Conservation (phyloP, 2,888 invertebrate species). For the Anthophora plumipes region DNA sequence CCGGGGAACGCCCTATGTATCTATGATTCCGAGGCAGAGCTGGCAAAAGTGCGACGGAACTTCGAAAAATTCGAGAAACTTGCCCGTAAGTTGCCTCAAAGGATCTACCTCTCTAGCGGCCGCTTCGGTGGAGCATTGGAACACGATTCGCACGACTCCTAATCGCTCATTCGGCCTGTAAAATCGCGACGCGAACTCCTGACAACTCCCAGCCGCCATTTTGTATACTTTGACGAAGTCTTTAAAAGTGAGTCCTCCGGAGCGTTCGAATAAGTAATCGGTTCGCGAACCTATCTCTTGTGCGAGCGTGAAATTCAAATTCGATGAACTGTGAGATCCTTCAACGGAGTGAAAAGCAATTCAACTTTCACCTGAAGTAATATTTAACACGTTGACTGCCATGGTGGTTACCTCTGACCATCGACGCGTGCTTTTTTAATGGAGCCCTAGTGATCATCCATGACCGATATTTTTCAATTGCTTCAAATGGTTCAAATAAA, state of each 20-base stretch:
- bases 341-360: no score
- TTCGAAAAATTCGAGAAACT: conserved; percentile 47
- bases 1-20: neutral
- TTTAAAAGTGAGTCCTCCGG: conserved; percentile 1
- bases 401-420: no score
- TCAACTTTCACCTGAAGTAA: no score
- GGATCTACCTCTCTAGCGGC: conserved; percentile 16
- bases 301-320: no score
- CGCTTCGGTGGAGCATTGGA: conserved; percentile 43
- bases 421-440: no score
- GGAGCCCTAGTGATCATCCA: no score
- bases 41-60: conserved; percentile 32
- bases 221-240: conserved; percentile 13
- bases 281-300: neutral
- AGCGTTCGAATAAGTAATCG: conserved; percentile 6
- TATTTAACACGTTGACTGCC: no score
- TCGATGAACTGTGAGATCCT: no score
- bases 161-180: neutral
- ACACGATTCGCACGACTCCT: conserved; percentile 12
- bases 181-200: conserved; percentile 7
- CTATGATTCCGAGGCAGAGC: conserved; percentile 13
- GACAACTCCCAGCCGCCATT: neutral
- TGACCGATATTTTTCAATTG: no score
- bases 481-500: no score
- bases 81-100: conserved; percentile 40